Percentiles rank a stretch among this genome's conserved stretches.
phyloP scores from a whole-genome alignment of 2,888 invertebrate genomes.

The Elegia similella region DNA sequence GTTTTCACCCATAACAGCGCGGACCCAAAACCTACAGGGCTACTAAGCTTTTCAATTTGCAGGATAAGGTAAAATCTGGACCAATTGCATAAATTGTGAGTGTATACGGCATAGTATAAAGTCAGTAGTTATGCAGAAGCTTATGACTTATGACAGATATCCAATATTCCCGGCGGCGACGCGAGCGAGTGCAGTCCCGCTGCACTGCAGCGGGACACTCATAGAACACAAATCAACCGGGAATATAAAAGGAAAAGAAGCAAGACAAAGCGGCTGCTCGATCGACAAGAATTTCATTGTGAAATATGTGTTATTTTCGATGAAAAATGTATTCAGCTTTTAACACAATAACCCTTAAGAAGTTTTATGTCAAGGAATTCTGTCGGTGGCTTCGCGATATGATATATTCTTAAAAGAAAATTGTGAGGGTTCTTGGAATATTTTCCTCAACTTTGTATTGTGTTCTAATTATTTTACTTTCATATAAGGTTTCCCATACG shows the following conservation, averaged over 20 bases:
- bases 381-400: constrained; percentile 18
- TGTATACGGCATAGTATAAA: constrained; percentile 53
- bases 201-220: constrained; percentile 61
- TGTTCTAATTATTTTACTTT: constrained; percentile 9
- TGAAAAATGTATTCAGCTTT: constrained; percentile 62
- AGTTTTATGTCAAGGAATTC: constrained; percentile 25
- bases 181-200: constrained; percentile 54
- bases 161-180: constrained; percentile 62
- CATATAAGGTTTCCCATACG: not conserved
- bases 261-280: constrained; percentile 64
- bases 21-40: no score
- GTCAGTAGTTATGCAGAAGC: constrained; percentile 60
- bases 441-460: constrained; percentile 11
- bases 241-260: constrained; percentile 56
- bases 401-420: constrained; percentile 19
- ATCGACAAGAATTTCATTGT: constrained; percentile 67
- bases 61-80: no score
- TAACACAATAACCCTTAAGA: constrained; percentile 52
- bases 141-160: constrained; percentile 70
- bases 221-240: constrained; percentile 67
- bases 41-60: no score
- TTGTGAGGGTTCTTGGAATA: not conserved
- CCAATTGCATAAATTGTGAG: constrained; percentile 38
- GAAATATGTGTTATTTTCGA: constrained; percentile 69
- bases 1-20: no score